A percentile compares a stretch with the other conserved stretches of the same genome.
These are phyloP conservation scores for Pristionchus mayeri DNA, from an alignment of 2,888 invertebrate genomes.

Conservation along the genomic window DNA sequence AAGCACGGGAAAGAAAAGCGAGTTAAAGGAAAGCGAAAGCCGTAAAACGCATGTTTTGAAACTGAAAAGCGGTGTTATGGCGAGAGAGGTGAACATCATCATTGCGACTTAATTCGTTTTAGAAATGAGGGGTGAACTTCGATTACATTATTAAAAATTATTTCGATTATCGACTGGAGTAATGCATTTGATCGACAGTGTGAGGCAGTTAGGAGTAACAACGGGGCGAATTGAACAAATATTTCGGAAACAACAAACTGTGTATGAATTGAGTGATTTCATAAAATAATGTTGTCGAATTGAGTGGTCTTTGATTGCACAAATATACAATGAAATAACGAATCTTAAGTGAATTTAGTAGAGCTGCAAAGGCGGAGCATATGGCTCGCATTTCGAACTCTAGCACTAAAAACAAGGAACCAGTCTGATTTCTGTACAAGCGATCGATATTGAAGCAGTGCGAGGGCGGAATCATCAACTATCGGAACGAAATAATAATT, in stretches of 20 bases:
- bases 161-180: not conserved
- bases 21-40: not conserved
- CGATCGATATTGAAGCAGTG: not conserved
- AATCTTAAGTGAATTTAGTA: not conserved
- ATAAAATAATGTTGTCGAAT: too few relatives aligned
- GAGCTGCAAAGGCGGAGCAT: not conserved
- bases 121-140: not conserved
- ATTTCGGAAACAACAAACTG: too few relatives aligned
- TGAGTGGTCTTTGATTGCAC: not conserved
- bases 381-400: too few relatives aligned
- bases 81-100: slow-evolving; percentile 2
- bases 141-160: not conserved
- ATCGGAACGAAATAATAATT: slow-evolving; percentile 16
- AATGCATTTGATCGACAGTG: not conserved
- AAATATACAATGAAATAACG: not conserved
- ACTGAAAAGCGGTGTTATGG: not conserved
- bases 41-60: not conserved
- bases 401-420: not conserved
- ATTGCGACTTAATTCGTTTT: not conserved
- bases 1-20: not conserved
- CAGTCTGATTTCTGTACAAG: not conserved
- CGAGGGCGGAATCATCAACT: not conserved
- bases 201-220: slow-evolving; percentile 7
- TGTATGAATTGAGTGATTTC: not conserved
- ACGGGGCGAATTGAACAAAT: not conserved